Percentiles rank a stretch among this genome's conserved stretches.
phyloP scores from a whole-genome alignment of 92 coral and sea anemone genomes.

The Epizoanthus ramosus region DNA sequence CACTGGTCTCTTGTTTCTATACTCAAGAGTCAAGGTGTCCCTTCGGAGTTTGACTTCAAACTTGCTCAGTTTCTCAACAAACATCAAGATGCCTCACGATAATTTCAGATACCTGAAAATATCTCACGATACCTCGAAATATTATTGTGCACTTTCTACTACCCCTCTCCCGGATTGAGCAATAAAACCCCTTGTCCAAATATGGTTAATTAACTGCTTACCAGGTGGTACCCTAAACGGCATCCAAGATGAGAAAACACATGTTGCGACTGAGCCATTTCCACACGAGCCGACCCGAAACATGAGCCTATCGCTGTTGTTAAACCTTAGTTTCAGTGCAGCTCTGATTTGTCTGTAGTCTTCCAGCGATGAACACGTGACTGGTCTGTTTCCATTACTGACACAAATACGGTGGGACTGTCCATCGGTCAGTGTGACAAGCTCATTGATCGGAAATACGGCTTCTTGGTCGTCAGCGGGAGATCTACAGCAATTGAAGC shows the following conservation, averaged over 20 bases:
- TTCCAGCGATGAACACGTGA: neutral
- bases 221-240: constrained; percentile 13
- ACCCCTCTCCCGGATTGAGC: too few relatives aligned
- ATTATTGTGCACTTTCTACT: too few relatives aligned
- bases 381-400: constrained; percentile 13
- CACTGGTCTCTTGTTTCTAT: too few relatives aligned
- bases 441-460: neutral
- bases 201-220: neutral
- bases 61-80: too few relatives aligned
- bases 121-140: too few relatives aligned
- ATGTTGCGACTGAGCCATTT: neutral
- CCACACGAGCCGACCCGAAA: constrained; percentile 24
- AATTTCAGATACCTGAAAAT: too few relatives aligned
- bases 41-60: too few relatives aligned
- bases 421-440: neutral
- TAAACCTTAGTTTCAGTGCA: neutral
- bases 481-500: neutral
- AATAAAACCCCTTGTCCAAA: too few relatives aligned
- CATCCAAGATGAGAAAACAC: constrained; percentile 2
- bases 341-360: neutral
- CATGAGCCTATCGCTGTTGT: neutral
- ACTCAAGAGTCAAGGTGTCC: too few relatives aligned
- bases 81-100: too few relatives aligned
- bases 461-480: neutral
- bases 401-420: constrained; percentile 5